Conservation (phyloP, 2,797 vertebrate species). For the Jordanella pulchra region DNA sequence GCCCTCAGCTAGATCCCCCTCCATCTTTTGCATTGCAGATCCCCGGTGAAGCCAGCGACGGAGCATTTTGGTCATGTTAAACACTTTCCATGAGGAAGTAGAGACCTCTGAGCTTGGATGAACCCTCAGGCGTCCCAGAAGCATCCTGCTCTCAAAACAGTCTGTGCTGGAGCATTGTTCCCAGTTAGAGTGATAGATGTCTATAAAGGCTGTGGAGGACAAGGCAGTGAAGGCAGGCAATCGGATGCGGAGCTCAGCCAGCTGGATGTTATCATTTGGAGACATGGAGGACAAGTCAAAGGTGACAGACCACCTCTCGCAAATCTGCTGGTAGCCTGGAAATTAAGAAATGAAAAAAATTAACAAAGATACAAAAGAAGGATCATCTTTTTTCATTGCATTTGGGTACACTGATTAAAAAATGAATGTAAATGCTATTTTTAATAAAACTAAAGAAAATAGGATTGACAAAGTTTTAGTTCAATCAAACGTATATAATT, state of each 20-base stretch:
- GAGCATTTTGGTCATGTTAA: conserved; percentile 83
- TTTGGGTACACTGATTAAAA: not conserved
- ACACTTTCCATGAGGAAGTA: conserved; percentile 82
- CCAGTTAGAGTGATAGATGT: conserved; percentile 80
- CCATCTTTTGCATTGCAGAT: rapidly evolving
- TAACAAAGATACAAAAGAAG: not conserved
- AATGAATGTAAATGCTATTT: not conserved
- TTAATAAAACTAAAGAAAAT: not conserved
- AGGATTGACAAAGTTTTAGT: not conserved
- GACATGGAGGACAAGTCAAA: conserved; percentile 89
- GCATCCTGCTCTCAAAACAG: conserved; percentile 66
- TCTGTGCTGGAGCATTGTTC: conserved; percentile 29
- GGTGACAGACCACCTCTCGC: conserved; percentile 81
- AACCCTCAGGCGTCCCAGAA: conserved; percentile 79
- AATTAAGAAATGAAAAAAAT: conserved; percentile 5
- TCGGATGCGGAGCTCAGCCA: conserved; percentile 82
- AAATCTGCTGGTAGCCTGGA: conserved; percentile 78
- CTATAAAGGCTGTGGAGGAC: conserved; percentile 65
- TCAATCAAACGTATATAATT: too few species aligned
- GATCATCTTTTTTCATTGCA: not conserved
- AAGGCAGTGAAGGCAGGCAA: conserved; percentile 62
- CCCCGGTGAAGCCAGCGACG: conserved; percentile 76
- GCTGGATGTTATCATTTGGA: conserved; percentile 75
- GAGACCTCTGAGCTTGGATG: conserved; percentile 41
- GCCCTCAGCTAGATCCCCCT: not conserved